Evolutionary conservation across 2,888 invertebrate species (phyloP).

Genomic region (Drosophila conformis): DNA sequence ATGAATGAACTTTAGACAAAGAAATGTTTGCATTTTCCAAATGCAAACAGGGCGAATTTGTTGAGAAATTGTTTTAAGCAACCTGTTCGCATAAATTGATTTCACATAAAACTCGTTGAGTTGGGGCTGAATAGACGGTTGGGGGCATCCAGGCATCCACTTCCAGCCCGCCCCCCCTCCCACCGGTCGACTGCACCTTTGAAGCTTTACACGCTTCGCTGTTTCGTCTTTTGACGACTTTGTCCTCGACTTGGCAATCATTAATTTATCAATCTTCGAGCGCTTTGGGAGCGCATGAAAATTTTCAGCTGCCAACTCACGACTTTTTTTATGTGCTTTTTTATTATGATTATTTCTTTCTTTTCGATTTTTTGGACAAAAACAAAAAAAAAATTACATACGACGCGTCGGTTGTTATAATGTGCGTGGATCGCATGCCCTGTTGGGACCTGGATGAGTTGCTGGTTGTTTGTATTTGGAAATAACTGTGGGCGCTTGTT

Average conservation of each 20-base stretch:
- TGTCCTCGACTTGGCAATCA: constrained; percentile 72
- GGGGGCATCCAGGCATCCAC: background rate
- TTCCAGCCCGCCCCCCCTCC: background rate
- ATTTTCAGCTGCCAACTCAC: constrained; percentile 70
- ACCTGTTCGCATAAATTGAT: constrained; percentile 64
- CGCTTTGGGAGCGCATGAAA: constrained; percentile 75
- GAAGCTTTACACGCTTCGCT: constrained; percentile 46
- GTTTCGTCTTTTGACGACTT: constrained; percentile 55
- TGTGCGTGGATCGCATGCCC: constrained; percentile 41
- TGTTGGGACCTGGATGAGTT: background rate
- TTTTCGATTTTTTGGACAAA: constrained; percentile 49
- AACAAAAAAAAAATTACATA: constrained; percentile 63
- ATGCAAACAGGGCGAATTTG: constrained; percentile 14
- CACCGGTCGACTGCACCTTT: constrained; percentile 35
- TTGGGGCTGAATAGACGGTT: background rate
- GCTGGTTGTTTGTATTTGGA: constrained; percentile 5
- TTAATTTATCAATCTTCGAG: constrained; percentile 78
- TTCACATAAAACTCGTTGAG: constrained; percentile 63
- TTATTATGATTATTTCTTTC: constrained; percentile 79
- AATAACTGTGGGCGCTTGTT: constrained; percentile 52
- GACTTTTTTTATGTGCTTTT: constrained; percentile 76
- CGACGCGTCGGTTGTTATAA: constrained; percentile 58
- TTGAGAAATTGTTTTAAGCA: constrained; percentile 31
- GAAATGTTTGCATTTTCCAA: background rate
- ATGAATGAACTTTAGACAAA: background rate